Evolutionary conservation across 2,888 invertebrate species (phyloP), one percentile per base, ranked within the genome.

Genomic region (Amphimallon solstitiale): DNA sequence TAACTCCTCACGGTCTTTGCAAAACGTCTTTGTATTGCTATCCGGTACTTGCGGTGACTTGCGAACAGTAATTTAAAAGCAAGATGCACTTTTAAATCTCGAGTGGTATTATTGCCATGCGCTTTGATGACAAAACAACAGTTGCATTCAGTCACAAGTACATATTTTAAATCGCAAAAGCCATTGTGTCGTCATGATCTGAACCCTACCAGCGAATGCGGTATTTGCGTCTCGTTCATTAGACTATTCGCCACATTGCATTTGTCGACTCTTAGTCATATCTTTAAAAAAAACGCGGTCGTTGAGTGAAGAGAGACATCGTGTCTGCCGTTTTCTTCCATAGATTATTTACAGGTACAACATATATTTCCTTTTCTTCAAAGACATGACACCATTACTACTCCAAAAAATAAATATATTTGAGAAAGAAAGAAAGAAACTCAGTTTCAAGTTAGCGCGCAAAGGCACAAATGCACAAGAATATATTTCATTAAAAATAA

Each of bases 401-500:
- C 45, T 43, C 17, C 34, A 35, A 45, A 45, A 60, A 43, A 46
- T 48, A 40, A 54, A 54, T 38, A 54, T 40, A 40, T 38, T 38
- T 29, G 29, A 7, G 29, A n/a, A 45, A 29, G 43, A 60, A 46
- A 48, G 23, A 56, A 56, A 40, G 23, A 56, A 40, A 40, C 40
- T 21, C 14, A 23, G 12, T 38, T 38, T 40, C 56, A 56, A 40
- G 40, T 56, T 56, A 40, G 38, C 21, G 17, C 19, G 56, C 56
- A 56, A 54, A 56, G 40, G 15, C 56, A 54, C 56, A 56, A 56
- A 56, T 56, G 40, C 56, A 40, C 56, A 56, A 56, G 56, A 40
- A 56, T 56, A 54, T 56, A 56, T 56, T 54, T 56, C 56, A 56
- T 56, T 56, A 56, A 56, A 54, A 56, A 56, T 56, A 56, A 56